Evolutionary conservation across 2,888 invertebrate genomes (phyloP), one percentile per base, ranked within the genome.

Genomic region (Serripes groenlandicus): DNA sequence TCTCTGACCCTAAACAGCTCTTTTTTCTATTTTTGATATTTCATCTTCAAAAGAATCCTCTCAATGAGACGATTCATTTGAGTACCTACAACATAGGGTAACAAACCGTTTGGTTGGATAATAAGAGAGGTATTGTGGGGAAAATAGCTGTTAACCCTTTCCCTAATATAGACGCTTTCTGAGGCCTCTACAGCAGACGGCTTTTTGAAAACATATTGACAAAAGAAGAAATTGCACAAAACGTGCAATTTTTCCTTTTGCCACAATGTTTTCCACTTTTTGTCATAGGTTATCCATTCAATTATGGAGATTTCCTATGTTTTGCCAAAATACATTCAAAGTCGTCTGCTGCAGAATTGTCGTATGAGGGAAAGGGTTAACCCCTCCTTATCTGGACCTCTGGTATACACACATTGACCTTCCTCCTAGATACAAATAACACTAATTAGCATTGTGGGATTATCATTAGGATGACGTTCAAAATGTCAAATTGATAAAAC

Each of bases 181-280:
- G 9, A 42, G 9, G 42, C 15, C 9, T 42, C 42, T 42, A 15
- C 42, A 42, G 42, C 15, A 42, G 9, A 42, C 7, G 42, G 7
- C 42, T 42, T n/a, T 42, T 42, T 42, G 42, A 42, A 42, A 42
- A 42, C 42, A 42, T 15, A 15, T 26, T 60, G 26, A 30, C 28
- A 60, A 60, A 60, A 23, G 28, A 28, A 60, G 60, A 60, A 60
- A 60, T 28, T 60, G 60, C 60, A 28, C 26, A 18, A 28, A 21
- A 60, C 60, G 9, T 28, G 60, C 60, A 60, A 60, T 60, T 60
- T 60, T 30, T 60, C 26, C 60, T 23, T 60, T 60, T 60, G 9
- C 42, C 42, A 42, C 42, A 42, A 15, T 42, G 42, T 42, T 42
- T 42, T 42, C 42, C 15, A 42, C 42, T 15, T 15, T 42, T 11